Evolutionary conservation across 2,888 invertebrate species (phyloP), one percentile per base, ranked within the genome.

Genomic region (Teleogryllus oceanicus): DNA sequence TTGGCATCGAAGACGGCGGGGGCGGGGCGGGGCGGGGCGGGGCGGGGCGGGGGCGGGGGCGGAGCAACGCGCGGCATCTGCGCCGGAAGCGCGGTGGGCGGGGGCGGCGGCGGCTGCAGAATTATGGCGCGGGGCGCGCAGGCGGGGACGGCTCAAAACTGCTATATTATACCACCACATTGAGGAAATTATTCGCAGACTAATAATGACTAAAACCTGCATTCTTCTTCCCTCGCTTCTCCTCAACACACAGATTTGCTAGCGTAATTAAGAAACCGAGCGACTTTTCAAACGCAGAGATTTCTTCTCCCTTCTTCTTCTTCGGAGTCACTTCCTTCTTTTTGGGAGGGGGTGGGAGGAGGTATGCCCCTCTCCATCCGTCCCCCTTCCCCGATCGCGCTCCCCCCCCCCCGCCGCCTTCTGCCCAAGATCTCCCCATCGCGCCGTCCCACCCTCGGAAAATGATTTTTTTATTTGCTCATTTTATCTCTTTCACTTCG

Each of bases 181-280:
- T 62, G 62, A 62, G 62, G 62, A 62, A 62, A 62, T 62, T 62
- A 62, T 62, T 62, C 62, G 13, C 62, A 62, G 62, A 62, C 62
- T 62, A 62, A 62, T 62, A 62, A 62, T 62, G 62, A 62, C 62
- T 62, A 62, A 62, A 62, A 62, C 62, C 62, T 62, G 62, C 62
- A 62, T 62, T 62, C 62, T 62, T 62, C 62, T 18, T 62, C 62
- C n/a, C 62, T 62, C n/a, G 8, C 16, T 3, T n/a, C 62, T 62
- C 62, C n/a, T 62, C 62, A 62, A 62, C 62, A 62, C 62, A 62
- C 62, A 62, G 62, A 62, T 62, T 62, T 62, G 62, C 62, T 18
- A 62, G 62, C 62, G 62, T 62, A 62, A 62, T 62, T 62, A 62
- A 62, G 62, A 62, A 62, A 62, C 13, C 62, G 62, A 62, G 62